Evolutionary conservation across 2,113 vertebrate species (phyloP).

Genomic region (Panthera tigris): DNA sequence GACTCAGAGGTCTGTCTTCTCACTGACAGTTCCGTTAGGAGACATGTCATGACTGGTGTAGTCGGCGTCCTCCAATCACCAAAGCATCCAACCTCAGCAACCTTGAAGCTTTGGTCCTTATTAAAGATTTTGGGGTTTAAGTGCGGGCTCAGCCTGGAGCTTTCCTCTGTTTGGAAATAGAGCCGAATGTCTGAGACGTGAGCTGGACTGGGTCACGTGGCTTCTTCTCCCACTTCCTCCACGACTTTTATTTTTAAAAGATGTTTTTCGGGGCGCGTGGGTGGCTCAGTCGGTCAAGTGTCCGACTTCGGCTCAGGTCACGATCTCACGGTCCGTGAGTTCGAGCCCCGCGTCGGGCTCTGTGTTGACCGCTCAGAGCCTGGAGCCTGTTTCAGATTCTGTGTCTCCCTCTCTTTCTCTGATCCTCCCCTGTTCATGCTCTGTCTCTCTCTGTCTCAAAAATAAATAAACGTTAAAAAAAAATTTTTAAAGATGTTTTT

Average conservation of each 20-base stretch:
- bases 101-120: conserved; percentile 33
- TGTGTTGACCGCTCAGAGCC: too few relatives aligned
- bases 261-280: background rate
- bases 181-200: background rate
- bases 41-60: conserved; percentile 42
- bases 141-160: background rate
- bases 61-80: conserved; percentile 58
- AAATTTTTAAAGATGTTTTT: background rate
- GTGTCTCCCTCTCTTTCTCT: too few relatives aligned
- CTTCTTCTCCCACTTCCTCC: background rate
- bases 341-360: too few relatives aligned
- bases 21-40: conserved; percentile 50
- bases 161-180: background rate
- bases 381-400: too few relatives aligned
- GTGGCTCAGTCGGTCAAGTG: too few relatives aligned
- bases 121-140: conserved; percentile 32
- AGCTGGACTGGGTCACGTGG: background rate
- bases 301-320: too few relatives aligned
- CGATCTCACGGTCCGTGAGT: too few relatives aligned
- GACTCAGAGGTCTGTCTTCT: conserved; percentile 16
- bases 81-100: conserved; percentile 61
- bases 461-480: too few relatives aligned
- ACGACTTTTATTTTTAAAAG: background rate
- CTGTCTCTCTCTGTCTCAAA: too few relatives aligned
- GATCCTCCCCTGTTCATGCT: too few relatives aligned